A percentile compares a stretch with the other conserved stretches of the same genome.
Evolutionary conservation across 2,797 vertebrate genomes (phyloP).

Genomic region (Cirrhinus mrigala): DNA sequence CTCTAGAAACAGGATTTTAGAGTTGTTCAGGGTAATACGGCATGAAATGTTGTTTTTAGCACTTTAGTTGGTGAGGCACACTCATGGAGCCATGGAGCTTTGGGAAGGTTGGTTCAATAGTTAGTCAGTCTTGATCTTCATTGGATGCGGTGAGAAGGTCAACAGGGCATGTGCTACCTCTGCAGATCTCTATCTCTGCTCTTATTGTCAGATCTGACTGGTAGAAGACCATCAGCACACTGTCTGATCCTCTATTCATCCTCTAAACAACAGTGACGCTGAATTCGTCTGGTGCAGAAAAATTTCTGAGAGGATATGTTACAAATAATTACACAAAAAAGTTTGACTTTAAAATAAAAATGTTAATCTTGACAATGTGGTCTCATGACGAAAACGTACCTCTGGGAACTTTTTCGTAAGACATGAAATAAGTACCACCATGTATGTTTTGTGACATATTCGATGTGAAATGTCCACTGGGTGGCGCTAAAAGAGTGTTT

Average conservation of each 20-base stretch:
- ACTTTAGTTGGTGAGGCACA: constrained; percentile 64
- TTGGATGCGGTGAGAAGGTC: constrained; percentile 66
- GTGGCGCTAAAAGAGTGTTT: no score
- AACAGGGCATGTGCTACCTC: constrained; percentile 70
- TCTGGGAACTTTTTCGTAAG: no score
- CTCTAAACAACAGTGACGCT: constrained; percentile 10
- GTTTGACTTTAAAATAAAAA: no score
- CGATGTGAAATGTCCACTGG: no score
- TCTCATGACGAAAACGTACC: no score
- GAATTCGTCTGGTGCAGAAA: background rate
- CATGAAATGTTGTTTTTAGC: constrained; percentile 78
- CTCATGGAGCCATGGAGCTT: constrained; percentile 74
- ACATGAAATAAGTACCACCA: no score
- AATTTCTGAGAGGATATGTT: background rate
- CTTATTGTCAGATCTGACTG: constrained; percentile 68
- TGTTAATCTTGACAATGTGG: no score
- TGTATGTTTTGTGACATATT: no score
- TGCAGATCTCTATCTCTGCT: constrained; percentile 78
- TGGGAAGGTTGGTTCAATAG: constrained; percentile 59
- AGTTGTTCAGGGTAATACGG: constrained; percentile 69
- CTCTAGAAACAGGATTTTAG: constrained; percentile 57
- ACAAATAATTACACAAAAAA: background rate
- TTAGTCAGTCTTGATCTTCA: constrained; percentile 68
- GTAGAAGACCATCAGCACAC: constrained; percentile 53
- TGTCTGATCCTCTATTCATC: constrained; percentile 31